These are phyloP conservation scores for Archilochus colubris DNA, from an alignment of 2,113 vertebrate genomes.

Conservation along the genomic window DNA sequence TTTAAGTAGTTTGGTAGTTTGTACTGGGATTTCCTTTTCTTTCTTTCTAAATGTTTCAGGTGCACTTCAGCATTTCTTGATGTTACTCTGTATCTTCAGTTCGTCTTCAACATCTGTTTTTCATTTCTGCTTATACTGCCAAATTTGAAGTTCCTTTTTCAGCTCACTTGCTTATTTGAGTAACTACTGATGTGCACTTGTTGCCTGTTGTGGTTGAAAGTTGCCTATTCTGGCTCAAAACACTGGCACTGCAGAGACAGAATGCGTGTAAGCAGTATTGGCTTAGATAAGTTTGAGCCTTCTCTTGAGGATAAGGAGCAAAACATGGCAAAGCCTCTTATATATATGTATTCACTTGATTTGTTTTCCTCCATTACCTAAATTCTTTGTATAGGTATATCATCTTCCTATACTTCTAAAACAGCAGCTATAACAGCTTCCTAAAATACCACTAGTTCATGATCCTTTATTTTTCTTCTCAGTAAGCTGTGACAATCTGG, in stretches of 20 bases:
- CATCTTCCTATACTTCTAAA: background rate
- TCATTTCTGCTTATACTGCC: background rate
- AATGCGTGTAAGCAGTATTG: background rate
- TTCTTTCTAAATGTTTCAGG: background rate
- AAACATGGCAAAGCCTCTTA: background rate
- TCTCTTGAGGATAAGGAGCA: background rate
- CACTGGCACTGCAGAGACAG: background rate
- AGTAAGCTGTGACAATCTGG: background rate
- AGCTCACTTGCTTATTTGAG: background rate
- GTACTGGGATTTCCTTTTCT: background rate
- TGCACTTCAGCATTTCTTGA: background rate
- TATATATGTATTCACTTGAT: background rate
- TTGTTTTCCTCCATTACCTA: background rate
- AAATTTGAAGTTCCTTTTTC: background rate
- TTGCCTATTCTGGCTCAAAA: background rate
- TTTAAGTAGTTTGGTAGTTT: background rate
- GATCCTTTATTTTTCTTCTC: background rate
- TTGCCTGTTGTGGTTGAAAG: background rate
- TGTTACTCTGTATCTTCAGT: background rate
- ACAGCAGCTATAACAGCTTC: background rate
- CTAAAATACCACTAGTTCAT: background rate
- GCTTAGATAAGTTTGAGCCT: background rate
- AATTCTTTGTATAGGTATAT: background rate
- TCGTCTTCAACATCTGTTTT: background rate
- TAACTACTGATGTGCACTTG: background rate